phyloP scores from a whole-genome alignment of 2,888 invertebrate species.

The Alviniconcha strummeri region DNA sequence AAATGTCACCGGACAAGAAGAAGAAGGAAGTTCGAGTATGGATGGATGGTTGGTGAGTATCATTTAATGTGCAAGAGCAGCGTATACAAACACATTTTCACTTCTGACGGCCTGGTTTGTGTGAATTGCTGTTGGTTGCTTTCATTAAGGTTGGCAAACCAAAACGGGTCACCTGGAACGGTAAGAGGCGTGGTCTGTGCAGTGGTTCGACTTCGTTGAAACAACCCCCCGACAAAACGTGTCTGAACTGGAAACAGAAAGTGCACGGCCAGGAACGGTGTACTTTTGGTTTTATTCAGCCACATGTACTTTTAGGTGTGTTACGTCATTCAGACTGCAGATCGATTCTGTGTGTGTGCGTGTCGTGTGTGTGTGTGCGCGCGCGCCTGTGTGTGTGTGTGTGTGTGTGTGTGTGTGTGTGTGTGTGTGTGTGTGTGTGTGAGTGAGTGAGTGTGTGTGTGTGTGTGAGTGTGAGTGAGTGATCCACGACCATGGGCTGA shows the following conservation, averaged over 20 bases:
- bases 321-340: neutral
- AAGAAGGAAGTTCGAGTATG: conserved; percentile 59
- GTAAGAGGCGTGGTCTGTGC: neutral
- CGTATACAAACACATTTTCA: neutral
- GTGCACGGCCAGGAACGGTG: neutral
- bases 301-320: neutral
- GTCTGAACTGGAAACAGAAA: neutral
- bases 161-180: neutral
- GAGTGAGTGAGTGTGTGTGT: neutral
- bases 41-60: conserved; percentile 65
- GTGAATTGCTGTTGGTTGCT: neutral
- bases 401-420: conserved; percentile 7
- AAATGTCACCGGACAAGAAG: conserved; percentile 46
- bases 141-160: too few relatives aligned
- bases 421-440: neutral
- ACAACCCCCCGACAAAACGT: neutral
- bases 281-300: neutral
- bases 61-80: neutral
- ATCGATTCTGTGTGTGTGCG: neutral
- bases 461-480: neutral
- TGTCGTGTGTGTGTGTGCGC: neutral
- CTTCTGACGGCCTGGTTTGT: neutral
- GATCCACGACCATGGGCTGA: too few relatives aligned
- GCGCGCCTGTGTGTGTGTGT: neutral
- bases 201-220: neutral